phyloP scores from a whole-genome alignment of 2,888 invertebrate species.

The Melanchra persicariae region DNA sequence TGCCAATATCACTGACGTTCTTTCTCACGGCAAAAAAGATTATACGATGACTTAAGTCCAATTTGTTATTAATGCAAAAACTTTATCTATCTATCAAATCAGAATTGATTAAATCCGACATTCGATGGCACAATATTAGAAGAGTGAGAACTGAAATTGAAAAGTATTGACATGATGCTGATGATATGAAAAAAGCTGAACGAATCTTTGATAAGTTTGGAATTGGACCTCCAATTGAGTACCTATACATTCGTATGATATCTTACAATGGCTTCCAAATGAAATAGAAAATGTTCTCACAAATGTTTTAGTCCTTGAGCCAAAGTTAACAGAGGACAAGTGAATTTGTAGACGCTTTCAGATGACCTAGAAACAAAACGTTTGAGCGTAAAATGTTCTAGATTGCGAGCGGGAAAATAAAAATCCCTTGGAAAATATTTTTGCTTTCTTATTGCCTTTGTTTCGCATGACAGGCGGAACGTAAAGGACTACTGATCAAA shows the following conservation, averaged over 20 bases:
- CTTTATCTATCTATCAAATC: constrained; percentile 53
- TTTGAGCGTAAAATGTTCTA: constrained; percentile 42
- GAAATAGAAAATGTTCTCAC: constrained; percentile 27
- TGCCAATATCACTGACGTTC: constrained; percentile 84
- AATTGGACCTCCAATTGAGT: constrained; percentile 26
- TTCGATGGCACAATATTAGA: constrained; percentile 28
- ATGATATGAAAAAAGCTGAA: constrained; percentile 10
- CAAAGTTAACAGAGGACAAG: constrained; percentile 30
- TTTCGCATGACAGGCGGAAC: constrained; percentile 24
- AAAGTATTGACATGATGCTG: constrained; percentile 7
- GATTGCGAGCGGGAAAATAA: constrained; percentile 38
- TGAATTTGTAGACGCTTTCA: constrained; percentile 37
- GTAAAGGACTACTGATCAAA: constrained; percentile 19
- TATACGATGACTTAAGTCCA: constrained; percentile 41
- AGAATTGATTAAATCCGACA: constrained; percentile 38
- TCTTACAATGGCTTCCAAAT: constrained; percentile 17
- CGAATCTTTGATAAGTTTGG: constrained; percentile 28
- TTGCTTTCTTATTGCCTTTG: constrained; percentile 12
- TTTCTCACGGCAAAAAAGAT: constrained; percentile 75
- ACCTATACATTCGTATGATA: constrained; percentile 10
- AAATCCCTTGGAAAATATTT: constrained; percentile 30
- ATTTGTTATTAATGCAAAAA: constrained; percentile 46
- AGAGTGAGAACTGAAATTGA: constrained; percentile 20
- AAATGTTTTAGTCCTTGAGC: constrained; percentile 36
- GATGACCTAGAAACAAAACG: constrained; percentile 47